Conservation (phyloP, 2,113 vertebrate genomes). For the Brachypodius melanocephalos region DNA sequence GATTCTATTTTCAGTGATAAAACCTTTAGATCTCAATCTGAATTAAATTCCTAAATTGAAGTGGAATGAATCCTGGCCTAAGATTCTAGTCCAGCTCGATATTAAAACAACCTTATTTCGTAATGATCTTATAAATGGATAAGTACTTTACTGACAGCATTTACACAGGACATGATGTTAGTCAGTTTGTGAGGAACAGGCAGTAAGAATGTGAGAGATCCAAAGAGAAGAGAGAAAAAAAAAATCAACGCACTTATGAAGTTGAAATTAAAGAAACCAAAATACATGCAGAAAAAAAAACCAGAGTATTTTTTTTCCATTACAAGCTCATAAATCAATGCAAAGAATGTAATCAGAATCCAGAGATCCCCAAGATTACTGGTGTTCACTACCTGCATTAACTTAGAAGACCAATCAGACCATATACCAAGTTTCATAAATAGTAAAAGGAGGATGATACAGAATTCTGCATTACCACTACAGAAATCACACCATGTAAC, state of each 20-base stretch:
- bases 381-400: background rate
- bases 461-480: background rate
- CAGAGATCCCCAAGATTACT: background rate
- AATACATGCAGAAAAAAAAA: fast-evolving
- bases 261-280: background rate
- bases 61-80: background rate
- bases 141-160: background rate
- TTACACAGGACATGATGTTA: background rate
- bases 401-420: background rate
- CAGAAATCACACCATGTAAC: background rate
- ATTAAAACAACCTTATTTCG: background rate
- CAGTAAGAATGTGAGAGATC: background rate
- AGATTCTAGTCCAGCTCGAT: background rate
- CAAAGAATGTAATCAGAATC: background rate
- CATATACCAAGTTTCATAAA: background rate
- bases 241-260: background rate
- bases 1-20: background rate
- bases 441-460: background rate
- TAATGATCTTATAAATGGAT: background rate
- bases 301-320: background rate
- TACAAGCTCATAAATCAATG: background rate
- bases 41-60: background rate
- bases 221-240: background rate
- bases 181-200: background rate
- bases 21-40: background rate